Percentiles rank a stretch among this genome's conserved stretches.
phyloP scores from a whole-genome alignment of 2,113 vertebrate genomes.

The Fulmarus glacialis region DNA sequence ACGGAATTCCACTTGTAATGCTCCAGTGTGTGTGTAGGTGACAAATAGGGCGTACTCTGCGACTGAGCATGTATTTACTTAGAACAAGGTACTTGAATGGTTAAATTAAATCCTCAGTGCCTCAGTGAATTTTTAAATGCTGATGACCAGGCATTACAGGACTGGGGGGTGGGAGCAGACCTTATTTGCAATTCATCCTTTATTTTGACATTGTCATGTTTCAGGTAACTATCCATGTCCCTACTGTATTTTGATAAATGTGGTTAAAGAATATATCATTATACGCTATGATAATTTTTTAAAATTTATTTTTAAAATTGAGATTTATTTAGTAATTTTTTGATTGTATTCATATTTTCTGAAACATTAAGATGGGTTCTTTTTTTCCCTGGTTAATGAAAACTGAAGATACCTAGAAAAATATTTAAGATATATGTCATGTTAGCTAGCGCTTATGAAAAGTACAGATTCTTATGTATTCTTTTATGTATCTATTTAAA shows the following conservation, averaged over 20 bases:
- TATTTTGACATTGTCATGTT: not conserved
- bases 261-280: not conserved
- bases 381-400: not conserved
- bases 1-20: not conserved
- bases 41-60: fast-evolving
- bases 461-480: not conserved
- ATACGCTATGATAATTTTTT: not conserved
- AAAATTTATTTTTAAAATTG: not conserved
- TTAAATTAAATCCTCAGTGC: not conserved
- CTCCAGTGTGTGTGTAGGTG: not conserved
- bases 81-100: not conserved
- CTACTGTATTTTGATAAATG: not conserved
- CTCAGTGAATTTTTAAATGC: not conserved
- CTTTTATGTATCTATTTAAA: not conserved
- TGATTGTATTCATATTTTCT: not conserved
- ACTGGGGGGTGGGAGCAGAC: not conserved
- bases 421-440: not conserved
- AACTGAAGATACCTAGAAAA: not conserved
- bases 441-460: not conserved
- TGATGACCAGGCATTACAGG: not conserved
- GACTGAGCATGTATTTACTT: not conserved
- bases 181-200: not conserved
- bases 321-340: not conserved
- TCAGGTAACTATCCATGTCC: not conserved
- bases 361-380: not conserved